Percentiles rank a stretch among this genome's conserved stretches.
phyloP scores from a whole-genome alignment of 2,113 vertebrate species.

The Natator depressus region DNA sequence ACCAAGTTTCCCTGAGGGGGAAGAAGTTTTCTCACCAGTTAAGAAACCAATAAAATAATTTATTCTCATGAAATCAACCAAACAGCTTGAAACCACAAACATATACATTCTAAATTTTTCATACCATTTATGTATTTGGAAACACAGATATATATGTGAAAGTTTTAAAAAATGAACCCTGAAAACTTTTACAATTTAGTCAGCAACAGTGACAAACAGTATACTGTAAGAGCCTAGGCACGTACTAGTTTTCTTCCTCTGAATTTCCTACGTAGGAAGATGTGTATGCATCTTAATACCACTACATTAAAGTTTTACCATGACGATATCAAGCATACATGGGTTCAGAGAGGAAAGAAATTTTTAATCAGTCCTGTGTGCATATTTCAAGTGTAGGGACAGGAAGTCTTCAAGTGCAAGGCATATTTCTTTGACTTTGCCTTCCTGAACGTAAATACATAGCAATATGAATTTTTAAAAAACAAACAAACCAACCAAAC shows the following conservation, averaged over 20 bases:
- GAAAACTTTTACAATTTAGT: neutral
- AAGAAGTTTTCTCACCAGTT: neutral
- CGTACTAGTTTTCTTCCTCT: neutral
- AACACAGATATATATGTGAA: neutral
- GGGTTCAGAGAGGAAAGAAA: neutral
- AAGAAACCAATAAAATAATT: neutral
- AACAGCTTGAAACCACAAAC: neutral
- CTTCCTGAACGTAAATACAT: too few relatives aligned
- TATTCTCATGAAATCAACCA: neutral
- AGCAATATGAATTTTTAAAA: too few relatives aligned
- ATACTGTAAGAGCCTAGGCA: neutral
- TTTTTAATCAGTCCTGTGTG: neutral
- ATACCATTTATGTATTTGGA: neutral
- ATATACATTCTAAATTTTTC: neutral
- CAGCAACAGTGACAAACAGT: neutral
- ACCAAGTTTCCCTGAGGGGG: neutral
- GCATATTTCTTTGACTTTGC: too few relatives aligned
- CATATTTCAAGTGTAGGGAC: fast-evolving
- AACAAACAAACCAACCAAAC: too few relatives aligned
- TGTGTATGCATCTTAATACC: neutral
- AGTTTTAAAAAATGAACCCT: neutral
- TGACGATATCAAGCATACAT: neutral
- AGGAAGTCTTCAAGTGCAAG: neutral
- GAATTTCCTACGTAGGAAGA: neutral
- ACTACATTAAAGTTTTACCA: fast-evolving